phyloP scores from a whole-genome alignment of 2,888 invertebrate genomes.

The Polia nebulosa region DNA sequence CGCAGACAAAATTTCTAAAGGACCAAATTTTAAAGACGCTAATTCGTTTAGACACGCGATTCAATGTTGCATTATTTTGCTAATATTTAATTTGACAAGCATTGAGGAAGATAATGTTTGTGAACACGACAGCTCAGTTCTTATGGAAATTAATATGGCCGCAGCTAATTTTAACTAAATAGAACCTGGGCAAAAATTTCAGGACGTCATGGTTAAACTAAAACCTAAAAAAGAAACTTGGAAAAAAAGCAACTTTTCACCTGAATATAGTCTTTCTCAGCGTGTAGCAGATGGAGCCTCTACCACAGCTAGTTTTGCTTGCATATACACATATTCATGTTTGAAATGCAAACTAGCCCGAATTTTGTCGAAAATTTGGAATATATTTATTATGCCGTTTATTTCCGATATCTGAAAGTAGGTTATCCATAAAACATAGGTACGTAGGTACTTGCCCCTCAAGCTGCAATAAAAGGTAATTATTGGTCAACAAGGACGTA shows the following conservation, averaged over 20 bases:
- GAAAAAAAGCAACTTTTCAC: neutral
- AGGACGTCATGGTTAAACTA: neutral
- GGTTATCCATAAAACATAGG: constrained; percentile 26
- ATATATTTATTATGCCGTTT: too few relatives aligned
- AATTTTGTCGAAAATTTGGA: too few relatives aligned
- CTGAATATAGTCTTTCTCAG: neutral
- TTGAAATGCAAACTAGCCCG: too few relatives aligned
- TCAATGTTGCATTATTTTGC: constrained; percentile 44
- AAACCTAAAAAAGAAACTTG: neutral
- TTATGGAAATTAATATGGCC: constrained; percentile 40
- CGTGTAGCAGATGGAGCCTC: neutral
- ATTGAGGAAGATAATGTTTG: constrained; percentile 44
- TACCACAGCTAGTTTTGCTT: neutral
- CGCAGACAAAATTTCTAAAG: constrained; percentile 31
- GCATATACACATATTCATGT: constrained; percentile 3
- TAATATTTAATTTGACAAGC: constrained; percentile 58
- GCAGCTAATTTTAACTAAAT: constrained; percentile 9
- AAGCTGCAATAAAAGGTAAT: neutral
- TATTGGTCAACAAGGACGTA: constrained; percentile 29
- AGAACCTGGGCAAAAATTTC: neutral
- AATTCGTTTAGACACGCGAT: constrained; percentile 53
- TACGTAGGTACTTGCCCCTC: too few relatives aligned
- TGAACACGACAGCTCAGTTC: constrained; percentile 34
- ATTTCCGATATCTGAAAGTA: constrained; percentile 8
- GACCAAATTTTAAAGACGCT: constrained; percentile 42